Evolutionary conservation across 1,140 invertebrate genomes (phyloP).

Genomic region (Diorhabda sublineata): DNA sequence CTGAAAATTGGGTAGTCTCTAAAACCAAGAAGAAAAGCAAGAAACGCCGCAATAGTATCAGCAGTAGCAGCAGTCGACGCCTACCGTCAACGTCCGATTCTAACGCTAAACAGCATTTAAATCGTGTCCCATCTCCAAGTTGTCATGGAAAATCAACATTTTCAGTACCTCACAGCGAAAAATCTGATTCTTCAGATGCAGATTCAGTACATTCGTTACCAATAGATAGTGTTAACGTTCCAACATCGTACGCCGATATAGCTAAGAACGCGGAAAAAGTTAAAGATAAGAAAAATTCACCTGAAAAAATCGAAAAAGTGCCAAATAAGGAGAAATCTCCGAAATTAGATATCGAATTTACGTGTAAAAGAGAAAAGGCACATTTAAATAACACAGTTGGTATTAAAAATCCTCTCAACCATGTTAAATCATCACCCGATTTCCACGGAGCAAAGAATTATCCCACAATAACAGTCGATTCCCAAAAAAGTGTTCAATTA

Average conservation of each 20-base stretch:
- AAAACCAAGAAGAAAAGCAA: constrained; percentile 70
- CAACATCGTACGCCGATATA: constrained; percentile 72
- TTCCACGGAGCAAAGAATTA: constrained; percentile 37
- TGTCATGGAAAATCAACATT: constrained; percentile 50
- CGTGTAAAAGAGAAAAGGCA: not conserved
- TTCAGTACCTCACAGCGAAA: constrained; percentile 64
- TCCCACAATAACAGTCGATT: constrained; percentile 33
- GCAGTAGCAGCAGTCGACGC: constrained; percentile 19
- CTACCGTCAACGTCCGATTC: constrained; percentile 16
- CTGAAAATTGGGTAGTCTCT: constrained; percentile 67
- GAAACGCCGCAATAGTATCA: constrained; percentile 51
- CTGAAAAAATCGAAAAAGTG: constrained; percentile 10
- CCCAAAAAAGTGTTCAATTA: not conserved
- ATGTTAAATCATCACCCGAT: constrained; percentile 25
- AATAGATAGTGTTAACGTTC: constrained; percentile 54
- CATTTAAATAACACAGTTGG: not conserved
- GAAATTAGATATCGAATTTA: constrained; percentile 12
- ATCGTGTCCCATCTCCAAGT: constrained; percentile 30
- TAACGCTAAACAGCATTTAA: constrained; percentile 20
- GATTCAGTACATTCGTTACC: constrained; percentile 72
- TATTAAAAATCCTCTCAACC: not conserved
- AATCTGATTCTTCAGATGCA: constrained; percentile 67
- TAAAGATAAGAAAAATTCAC: constrained; percentile 16
- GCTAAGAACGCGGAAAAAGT: constrained; percentile 52
- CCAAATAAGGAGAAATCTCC: constrained; percentile 24